Percentiles rank a stretch among this genome's conserved stretches.
These are phyloP conservation scores for Alligator mississippiensis DNA, from an alignment of 2,113 vertebrate species.

Conservation along the genomic window DNA sequence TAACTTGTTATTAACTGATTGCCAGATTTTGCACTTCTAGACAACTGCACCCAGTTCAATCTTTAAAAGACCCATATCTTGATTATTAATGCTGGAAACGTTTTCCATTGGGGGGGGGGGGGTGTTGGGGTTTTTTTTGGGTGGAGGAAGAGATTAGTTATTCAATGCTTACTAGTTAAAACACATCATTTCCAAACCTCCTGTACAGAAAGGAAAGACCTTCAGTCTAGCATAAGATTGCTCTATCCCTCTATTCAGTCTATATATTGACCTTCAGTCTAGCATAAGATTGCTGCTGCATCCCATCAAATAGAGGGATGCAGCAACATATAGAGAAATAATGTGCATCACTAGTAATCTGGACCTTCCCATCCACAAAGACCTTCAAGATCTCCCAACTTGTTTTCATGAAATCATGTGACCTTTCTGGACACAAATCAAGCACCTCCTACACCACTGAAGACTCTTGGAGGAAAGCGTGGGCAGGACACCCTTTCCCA, in stretches of 20 bases:
- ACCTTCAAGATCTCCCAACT: no score
- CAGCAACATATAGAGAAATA: no score
- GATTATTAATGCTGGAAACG: background rate
- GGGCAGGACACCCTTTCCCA: no score
- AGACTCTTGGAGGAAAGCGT: no score
- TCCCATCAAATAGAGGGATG: no score
- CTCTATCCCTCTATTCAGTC: no score
- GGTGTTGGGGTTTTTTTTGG: background rate
- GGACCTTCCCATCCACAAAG: no score
- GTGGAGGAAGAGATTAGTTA: background rate
- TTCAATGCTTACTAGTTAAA: background rate
- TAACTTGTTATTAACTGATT: slow-evolving; percentile 52
- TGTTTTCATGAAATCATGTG: no score
- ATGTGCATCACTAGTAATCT: no score
- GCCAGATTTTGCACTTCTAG: slow-evolving; percentile 29
- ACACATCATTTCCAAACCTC: background rate
- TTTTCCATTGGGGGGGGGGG: background rate
- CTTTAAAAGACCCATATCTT: background rate
- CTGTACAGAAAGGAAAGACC: background rate
- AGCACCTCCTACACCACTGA: no score
- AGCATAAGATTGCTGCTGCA: no score
- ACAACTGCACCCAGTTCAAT: slow-evolving; percentile 31
- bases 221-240: background rate
- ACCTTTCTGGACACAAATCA: no score
- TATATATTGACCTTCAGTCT: background rate